Evolutionary conservation across 1,140 invertebrate species (phyloP).

Genomic region (Ganaspis sp.): DNA sequence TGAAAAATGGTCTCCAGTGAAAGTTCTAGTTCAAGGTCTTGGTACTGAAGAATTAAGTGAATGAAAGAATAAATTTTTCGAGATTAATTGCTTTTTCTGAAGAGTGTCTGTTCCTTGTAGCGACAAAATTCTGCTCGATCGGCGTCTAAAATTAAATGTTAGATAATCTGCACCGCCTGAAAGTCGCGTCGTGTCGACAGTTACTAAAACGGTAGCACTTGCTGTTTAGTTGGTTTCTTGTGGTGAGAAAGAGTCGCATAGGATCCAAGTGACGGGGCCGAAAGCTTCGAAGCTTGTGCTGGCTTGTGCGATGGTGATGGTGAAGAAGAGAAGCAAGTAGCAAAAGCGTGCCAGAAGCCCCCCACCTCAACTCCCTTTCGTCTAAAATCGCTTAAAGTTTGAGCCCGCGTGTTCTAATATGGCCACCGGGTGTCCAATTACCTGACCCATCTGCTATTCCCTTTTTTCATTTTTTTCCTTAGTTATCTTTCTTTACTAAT

Average conservation of each 20-base stretch:
- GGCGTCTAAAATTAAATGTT: constrained; percentile 75
- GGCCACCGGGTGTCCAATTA: constrained; percentile 74
- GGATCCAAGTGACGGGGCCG: constrained; percentile 36
- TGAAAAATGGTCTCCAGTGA: background rate
- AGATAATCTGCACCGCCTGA: constrained; percentile 68
- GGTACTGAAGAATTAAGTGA: background rate
- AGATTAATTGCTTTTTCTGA: background rate
- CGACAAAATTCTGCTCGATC: constrained; percentile 43
- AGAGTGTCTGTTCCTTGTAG: background rate
- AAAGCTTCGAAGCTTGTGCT: constrained; percentile 36
- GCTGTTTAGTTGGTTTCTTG: constrained; percentile 37
- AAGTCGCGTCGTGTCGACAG: constrained; percentile 58
- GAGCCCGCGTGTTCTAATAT: constrained; percentile 71
- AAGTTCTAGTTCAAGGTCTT: background rate
- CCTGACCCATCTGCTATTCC: constrained; percentile 59
- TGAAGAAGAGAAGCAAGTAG: constrained; percentile 39
- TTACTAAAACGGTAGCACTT: constrained; percentile 71
- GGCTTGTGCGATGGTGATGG: constrained; percentile 37
- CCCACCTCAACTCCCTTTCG: constrained; percentile 37
- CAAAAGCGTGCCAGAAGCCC: constrained; percentile 43
- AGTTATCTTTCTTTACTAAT: background rate
- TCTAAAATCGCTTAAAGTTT: constrained; percentile 48
- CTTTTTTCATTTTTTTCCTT: constrained; percentile 36
- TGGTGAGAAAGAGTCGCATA: background rate
- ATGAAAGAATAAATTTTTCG: background rate